Conservation (phyloP, 2,797 vertebrate species). For the Cyclopterus lumpus region DNA sequence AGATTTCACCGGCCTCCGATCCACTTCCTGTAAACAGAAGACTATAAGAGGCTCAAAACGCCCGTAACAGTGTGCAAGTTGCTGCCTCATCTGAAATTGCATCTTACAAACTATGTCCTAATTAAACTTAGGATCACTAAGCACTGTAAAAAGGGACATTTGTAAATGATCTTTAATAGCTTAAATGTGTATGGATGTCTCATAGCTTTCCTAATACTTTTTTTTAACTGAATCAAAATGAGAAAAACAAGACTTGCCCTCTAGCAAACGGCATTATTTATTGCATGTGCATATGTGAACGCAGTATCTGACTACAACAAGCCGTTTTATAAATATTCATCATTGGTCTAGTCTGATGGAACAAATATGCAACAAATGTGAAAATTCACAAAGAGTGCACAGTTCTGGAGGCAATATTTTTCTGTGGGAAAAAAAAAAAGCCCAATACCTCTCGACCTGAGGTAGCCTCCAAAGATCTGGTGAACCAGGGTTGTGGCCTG, state of each 20-base stretch:
- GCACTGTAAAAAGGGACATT: too few species aligned
- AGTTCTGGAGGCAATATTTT: not conserved
- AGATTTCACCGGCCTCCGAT: constrained; percentile 1
- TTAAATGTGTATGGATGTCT: not conserved
- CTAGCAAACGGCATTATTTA: not conserved
- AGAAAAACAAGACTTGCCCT: not conserved
- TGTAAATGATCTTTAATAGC: not conserved
- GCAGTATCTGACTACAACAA: not conserved
- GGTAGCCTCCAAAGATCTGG: constrained; percentile 96
- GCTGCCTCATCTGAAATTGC: not conserved
- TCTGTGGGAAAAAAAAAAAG: constrained; percentile 2
- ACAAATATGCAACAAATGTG: not conserved
- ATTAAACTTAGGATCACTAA: not conserved
- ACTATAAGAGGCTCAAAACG: constrained; percentile 7
- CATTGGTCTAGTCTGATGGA: not conserved
- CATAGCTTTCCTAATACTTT: not conserved
- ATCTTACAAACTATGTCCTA: not conserved
- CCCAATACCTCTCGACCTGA: constrained; percentile 92
- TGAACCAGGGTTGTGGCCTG: constrained; percentile 95
- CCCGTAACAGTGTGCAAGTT: not conserved
- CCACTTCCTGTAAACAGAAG: constrained; percentile 38
- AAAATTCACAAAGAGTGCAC: not conserved
- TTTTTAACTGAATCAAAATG: not conserved
- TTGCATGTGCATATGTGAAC: not conserved
- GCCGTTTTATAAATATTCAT: not conserved